Evolutionary conservation across 2,888 invertebrate genomes (phyloP).

Genomic region (Psylliodes chrysocephalus): DNA sequence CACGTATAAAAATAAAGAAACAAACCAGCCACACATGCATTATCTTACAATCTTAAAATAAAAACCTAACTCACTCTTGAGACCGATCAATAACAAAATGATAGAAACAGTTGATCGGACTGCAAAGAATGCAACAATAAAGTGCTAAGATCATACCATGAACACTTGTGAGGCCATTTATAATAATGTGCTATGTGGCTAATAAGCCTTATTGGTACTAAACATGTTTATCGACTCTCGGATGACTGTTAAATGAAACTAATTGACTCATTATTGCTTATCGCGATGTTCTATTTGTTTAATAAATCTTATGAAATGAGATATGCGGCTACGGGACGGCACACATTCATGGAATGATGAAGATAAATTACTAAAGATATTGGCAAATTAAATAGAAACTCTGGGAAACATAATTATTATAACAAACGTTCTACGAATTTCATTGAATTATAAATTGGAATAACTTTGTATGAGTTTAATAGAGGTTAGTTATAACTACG

Average conservation of each 20-base stretch:
- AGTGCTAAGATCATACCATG: conserved; percentile 5
- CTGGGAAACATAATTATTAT: too few relatives aligned
- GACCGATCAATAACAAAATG: background rate
- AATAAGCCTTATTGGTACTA: conserved; percentile 29
- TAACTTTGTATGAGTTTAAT: too few relatives aligned
- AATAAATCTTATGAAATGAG: conserved; percentile 11
- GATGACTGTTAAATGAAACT: conserved; percentile 27
- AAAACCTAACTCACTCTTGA: background rate
- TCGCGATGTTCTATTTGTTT: conserved; percentile 25
- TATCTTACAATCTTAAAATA: background rate
- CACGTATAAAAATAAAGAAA: background rate
- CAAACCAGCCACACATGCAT: background rate
- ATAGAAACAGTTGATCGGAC: background rate
- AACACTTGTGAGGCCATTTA: conserved; percentile 9
- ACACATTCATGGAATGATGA: too few relatives aligned
- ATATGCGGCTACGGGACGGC: background rate
- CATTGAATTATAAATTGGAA: too few relatives aligned
- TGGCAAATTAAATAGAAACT: too few relatives aligned
- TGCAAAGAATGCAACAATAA: conserved; percentile 8
- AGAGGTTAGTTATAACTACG: too few relatives aligned
- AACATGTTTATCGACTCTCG: conserved; percentile 29
- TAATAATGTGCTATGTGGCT: conserved; percentile 11
- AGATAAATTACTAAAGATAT: too few relatives aligned
- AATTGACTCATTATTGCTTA: conserved; percentile 26
- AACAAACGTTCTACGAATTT: too few relatives aligned